Percentiles rank a stretch among this genome's conserved stretches.
phyloP scores from a whole-genome alignment of 1,140 invertebrate species.

The Zophobas atratus region DNA sequence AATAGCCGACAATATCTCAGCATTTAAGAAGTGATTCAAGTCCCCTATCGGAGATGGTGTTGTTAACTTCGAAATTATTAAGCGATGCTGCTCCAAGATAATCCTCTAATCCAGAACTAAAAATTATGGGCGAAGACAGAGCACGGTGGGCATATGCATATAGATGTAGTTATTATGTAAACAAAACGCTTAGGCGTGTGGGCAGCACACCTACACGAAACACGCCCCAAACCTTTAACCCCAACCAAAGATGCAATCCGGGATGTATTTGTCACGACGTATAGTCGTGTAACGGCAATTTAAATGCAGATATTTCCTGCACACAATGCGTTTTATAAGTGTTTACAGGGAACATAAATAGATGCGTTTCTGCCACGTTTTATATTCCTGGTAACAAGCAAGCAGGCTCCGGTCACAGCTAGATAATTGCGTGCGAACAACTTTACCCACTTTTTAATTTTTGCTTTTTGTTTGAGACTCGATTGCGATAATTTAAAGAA shows the following conservation, averaged over 20 bases:
- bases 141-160: slow-evolving; percentile 50
- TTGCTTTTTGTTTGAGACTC: too few species aligned
- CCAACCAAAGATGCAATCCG: slow-evolving; percentile 49
- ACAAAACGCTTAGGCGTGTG: slow-evolving; percentile 50
- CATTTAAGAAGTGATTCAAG: too few species aligned
- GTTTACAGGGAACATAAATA: slow-evolving; percentile 50
- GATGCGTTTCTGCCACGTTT: neutral
- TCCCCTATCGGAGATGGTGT: neutral
- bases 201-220: slow-evolving; percentile 48
- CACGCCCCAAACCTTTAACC: slow-evolving; percentile 49
- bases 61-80: slow-evolving; percentile 30
- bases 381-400: too few species aligned
- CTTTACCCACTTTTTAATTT: slow-evolving; percentile 16
- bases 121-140: slow-evolving; percentile 48
- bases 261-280: slow-evolving; percentile 54
- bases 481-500: neutral
- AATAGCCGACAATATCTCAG: slow-evolving; percentile 1
- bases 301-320: slow-evolving; percentile 51
- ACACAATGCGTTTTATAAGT: slow-evolving; percentile 52
- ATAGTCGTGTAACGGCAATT: slow-evolving; percentile 51
- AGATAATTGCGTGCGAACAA: neutral
- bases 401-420: too few species aligned
- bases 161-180: slow-evolving; percentile 57
- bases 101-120: slow-evolving; percentile 40
- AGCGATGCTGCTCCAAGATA: slow-evolving; percentile 33